A percentile compares a stretch with the other conserved stretches of the same genome.
phyloP scores from a whole-genome alignment of 2,113 vertebrate species.

The Condylura cristata region DNA sequence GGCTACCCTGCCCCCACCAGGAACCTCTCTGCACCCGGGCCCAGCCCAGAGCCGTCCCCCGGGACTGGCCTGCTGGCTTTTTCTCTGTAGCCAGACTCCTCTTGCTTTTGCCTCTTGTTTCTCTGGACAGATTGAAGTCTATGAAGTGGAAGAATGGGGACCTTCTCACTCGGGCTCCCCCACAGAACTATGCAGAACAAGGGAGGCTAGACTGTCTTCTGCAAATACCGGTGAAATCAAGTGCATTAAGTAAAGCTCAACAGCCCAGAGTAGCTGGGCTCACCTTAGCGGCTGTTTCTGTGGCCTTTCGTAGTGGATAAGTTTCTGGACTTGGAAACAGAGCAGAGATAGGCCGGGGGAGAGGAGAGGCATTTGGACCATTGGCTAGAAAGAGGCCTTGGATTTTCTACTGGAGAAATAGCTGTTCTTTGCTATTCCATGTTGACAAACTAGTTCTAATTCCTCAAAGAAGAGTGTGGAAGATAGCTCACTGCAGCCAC shows the following conservation, averaged over 20 bases:
- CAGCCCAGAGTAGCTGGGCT: neutral
- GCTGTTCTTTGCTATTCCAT: neutral
- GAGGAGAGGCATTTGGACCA: neutral
- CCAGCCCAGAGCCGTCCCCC: neutral
- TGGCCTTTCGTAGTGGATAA: neutral
- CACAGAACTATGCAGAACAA: accelerated
- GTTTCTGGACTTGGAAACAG: neutral
- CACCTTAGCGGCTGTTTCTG: neutral
- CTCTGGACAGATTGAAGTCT: neutral
- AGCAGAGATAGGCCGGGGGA: neutral
- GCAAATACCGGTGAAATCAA: neutral
- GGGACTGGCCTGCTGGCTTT: accelerated
- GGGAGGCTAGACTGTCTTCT: neutral
- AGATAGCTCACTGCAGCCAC: neutral
- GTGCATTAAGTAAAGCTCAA: neutral
- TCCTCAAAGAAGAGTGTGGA: neutral
- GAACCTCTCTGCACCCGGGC: neutral
- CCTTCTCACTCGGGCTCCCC: too few relatives aligned
- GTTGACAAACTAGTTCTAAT: too few relatives aligned
- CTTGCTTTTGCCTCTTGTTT: neutral
- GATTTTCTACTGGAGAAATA: neutral
- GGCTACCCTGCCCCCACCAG: too few relatives aligned
- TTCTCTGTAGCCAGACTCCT: neutral
- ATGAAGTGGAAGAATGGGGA: neutral
- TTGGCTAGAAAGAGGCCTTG: neutral